phyloP scores from a whole-genome alignment of 2,888 invertebrate genomes.

The Athalia cordata region DNA sequence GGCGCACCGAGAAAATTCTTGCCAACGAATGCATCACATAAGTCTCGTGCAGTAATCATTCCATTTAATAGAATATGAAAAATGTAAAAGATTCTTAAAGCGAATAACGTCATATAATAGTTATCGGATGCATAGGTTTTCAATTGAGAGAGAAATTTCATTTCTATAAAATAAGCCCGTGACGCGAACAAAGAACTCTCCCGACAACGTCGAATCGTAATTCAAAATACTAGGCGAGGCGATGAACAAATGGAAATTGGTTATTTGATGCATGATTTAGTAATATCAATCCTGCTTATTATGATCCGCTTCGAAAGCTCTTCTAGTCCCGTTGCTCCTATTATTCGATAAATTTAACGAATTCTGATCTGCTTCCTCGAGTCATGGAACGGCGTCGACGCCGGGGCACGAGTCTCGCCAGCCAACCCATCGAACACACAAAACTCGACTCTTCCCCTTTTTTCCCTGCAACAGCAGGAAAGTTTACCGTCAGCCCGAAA shows the following conservation, averaged over 20 bases:
- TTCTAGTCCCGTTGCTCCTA: not conserved
- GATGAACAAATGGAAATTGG: conserved; percentile 22
- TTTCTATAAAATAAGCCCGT: not conserved
- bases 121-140: no score
- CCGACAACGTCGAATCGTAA: not conserved
- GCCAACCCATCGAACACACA: not conserved
- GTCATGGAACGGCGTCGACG: no score
- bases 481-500: conserved; percentile 27
- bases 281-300: conserved; percentile 23
- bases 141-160: no score
- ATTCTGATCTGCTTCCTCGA: conserved; percentile 9
- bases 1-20: no score
- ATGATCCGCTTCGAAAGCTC: not conserved
- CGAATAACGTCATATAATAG: no score
- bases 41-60: no score
- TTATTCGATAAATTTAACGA: conserved; percentile 38
- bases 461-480: not conserved
- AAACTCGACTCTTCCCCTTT: conserved; percentile 10
- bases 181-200: not conserved
- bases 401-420: not conserved
- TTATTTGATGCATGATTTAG: conserved; percentile 36
- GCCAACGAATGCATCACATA: no score
- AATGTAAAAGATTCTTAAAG: no score
- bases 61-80: no score
- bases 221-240: conserved; percentile 4